Evolutionary conservation across 2,113 vertebrate genomes (phyloP).

Genomic region (Bolborhynchus lineola): DNA sequence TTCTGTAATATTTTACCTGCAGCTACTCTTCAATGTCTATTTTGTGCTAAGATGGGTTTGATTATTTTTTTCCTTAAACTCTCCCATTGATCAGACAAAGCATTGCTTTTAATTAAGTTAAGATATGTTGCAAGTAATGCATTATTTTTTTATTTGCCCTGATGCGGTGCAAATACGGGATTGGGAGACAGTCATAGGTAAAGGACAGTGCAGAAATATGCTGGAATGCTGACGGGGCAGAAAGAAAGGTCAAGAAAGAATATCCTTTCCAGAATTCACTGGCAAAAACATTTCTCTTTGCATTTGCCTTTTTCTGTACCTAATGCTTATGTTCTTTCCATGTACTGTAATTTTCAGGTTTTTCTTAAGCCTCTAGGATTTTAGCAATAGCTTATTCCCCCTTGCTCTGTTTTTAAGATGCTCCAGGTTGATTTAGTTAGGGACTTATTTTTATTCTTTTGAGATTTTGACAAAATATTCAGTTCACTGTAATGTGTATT

Average conservation of each 20-base stretch:
- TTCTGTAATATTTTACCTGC: background rate
- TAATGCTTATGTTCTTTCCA: background rate
- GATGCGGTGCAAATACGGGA: background rate
- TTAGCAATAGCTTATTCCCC: background rate
- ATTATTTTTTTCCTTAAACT: background rate
- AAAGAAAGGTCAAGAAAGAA: background rate
- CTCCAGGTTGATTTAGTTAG: background rate
- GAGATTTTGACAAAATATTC: background rate
- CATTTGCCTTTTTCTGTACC: background rate
- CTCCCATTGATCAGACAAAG: background rate
- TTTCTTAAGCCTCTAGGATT: background rate
- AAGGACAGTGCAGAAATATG: background rate
- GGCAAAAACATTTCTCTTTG: background rate
- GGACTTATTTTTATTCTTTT: background rate
- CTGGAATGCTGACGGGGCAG: background rate
- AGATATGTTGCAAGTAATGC: background rate
- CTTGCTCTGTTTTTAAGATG: background rate
- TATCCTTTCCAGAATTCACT: background rate
- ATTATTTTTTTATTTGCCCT: background rate
- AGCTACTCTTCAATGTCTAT: background rate
- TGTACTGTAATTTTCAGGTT: background rate
- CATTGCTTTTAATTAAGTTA: background rate
- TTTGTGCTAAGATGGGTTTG: background rate
- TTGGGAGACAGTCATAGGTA: background rate
- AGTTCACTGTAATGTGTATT: background rate